A percentile compares a stretch with the other conserved stretches of the same genome.
phyloP scores from a whole-genome alignment of 2,797 vertebrate genomes.

The Myotis myotis region DNA sequence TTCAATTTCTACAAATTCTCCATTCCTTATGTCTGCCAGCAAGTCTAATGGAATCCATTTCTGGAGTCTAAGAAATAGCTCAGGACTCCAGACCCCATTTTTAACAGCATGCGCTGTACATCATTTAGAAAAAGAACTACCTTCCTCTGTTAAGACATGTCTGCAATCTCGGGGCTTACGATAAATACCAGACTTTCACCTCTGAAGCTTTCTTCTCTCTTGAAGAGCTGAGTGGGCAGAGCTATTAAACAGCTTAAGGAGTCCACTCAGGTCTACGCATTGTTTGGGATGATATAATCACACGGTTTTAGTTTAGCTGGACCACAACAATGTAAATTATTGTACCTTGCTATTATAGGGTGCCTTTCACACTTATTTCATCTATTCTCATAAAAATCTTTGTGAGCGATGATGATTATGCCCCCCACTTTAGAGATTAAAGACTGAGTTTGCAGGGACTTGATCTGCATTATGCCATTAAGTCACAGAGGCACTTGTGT shows the following conservation, averaged over 20 bases:
- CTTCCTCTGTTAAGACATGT: slow-evolving; percentile 18
- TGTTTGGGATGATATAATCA: slow-evolving; percentile 9
- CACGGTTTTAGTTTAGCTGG: background rate
- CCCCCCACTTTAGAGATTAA: background rate
- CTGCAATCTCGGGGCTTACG: background rate
- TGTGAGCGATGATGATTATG: background rate
- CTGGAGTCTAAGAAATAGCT: background rate
- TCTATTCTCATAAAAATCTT: slow-evolving; percentile 52
- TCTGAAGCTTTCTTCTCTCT: slow-evolving; percentile 20
- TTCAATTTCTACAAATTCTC: slow-evolving; percentile 29
- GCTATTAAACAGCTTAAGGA: slow-evolving; percentile 2
- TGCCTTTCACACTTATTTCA: slow-evolving; percentile 27
- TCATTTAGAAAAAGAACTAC: background rate
- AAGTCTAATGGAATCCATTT: background rate
- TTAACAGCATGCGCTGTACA: background rate
- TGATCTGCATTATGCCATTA: background rate
- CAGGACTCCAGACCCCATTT: background rate
- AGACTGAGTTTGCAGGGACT: background rate
- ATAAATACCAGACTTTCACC: slow-evolving; percentile 18
- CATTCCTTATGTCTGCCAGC: background rate
- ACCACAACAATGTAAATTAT: slow-evolving; percentile 26
- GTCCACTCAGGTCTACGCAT: background rate
- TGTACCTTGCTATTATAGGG: background rate
- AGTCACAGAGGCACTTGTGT: background rate
- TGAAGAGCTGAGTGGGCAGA: slow-evolving; percentile 21